Evolutionary conservation across 2,113 vertebrate species (phyloP), one percentile per base, ranked within the genome.

Genomic region (Nerophis lumbriciformis): DNA sequence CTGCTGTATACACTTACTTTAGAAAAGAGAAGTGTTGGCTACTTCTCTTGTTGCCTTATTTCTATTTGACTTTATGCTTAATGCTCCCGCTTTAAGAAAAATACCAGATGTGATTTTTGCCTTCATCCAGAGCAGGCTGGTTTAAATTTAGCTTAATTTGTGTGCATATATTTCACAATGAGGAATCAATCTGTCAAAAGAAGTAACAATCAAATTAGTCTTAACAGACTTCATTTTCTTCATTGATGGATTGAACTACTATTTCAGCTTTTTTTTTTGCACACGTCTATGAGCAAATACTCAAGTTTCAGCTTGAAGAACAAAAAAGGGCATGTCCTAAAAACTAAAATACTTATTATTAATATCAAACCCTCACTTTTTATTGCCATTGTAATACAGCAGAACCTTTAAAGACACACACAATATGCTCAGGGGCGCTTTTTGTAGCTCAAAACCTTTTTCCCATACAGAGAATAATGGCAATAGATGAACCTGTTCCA

Each of bases 131-230:
- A 37, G 51, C 14, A 53, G 6, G 12, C 50, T 35, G 11, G 42
- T 62, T 55, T 58, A 55, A 10, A 53, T 58, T 73, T 49, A 53
- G 39, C 5, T 48, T 16, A 28, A 42, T 63, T 44, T 64, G 39
- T 35, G 11, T 47, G 16, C 28, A 14, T 50, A 48, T 14, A 11
- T 59, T 57, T 53, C 58, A 60, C 5, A 12, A 50, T 62, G 53
- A 64, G 62, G 6, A 74, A 61, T 61, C 53, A 74, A 61, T 61
- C 53, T 58, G 19, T 55, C 50, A 63, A 48, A 42, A 36, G 39
- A 66, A 54, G n/a, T 10, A 38, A 56, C 35, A 59, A 63, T 19
- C 15, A 21, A 75, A 65, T 49, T 5, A 56, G 66, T 65, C 4
- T 42, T 49, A 48, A 50, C 54, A 37, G 37, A n/a, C 28, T 53